These are phyloP conservation scores for Lithophane semibrunnea DNA, from an alignment of 2,888 invertebrate genomes.

Conservation along the genomic window DNA sequence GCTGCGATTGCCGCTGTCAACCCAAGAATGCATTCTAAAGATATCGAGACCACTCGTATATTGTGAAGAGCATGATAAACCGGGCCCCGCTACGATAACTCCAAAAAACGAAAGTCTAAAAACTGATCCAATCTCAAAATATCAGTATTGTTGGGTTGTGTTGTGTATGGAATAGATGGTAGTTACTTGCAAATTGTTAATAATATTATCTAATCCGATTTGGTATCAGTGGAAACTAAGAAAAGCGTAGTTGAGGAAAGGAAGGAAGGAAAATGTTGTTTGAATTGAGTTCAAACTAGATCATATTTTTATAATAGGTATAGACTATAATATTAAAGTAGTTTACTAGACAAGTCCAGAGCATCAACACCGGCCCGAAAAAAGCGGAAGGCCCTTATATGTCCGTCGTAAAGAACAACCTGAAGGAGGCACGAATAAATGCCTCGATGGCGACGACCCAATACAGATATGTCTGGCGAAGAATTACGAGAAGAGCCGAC, in stretches of 20 bases:
- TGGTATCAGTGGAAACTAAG: neutral
- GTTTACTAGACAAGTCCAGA: neutral
- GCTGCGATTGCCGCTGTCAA: neutral
- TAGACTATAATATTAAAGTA: neutral
- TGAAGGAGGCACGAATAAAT: neutral
- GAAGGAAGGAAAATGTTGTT: too few species aligned
- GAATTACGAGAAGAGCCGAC: neutral
- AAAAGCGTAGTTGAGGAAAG: neutral
- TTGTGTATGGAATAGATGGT: neutral
- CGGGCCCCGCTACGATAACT: neutral
- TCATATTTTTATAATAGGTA: neutral
- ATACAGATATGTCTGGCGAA: neutral
- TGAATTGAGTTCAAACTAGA: neutral
- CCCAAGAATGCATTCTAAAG: neutral
- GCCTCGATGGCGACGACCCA: neutral
- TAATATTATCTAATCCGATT: too few species aligned
- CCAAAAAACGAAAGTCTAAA: neutral
- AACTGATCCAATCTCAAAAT: neutral
- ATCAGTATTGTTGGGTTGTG: neutral
- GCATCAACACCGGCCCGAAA: neutral
- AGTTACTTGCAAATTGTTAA: too few species aligned
- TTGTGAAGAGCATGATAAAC: neutral
- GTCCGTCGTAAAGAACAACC: neutral
- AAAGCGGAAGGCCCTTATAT: neutral
- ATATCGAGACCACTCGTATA: neutral